Evolutionary conservation across 1,140 invertebrate species (phyloP), one percentile per base, ranked within the genome.

Genomic region (Schlechtendalia chinensis): DNA sequence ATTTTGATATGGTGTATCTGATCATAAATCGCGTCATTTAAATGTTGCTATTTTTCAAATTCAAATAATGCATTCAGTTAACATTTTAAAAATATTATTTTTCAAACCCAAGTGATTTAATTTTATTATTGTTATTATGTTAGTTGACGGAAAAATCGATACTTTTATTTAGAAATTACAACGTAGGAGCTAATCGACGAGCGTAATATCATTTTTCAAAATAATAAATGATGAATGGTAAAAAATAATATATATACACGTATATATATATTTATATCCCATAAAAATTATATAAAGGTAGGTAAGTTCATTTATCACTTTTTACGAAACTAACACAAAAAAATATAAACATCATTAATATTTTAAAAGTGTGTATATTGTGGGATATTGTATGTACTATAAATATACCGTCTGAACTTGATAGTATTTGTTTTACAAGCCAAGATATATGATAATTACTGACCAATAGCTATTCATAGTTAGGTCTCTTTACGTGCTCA

Each of bases 251-350:
- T 65, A 45, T 45, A 45, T 45, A 50, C 5, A 50, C 12, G 12
- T 50, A 50, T 50, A 50, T 50, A 50, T 50, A 50, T 50, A 50
- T 50, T 6, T 50, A 50, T 39, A 39, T 39, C 8, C 32, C 32
- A 39, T 39, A 39, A 39, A 39, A 39, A 39, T n/a, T 50, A 12
- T 50, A 12, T 53, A 72, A 5, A 72, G 17, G 69, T 72, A 72
- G 69, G 24, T 72, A 72, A 54, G 69, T 72, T 72, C 47, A 72
- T 72, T 72, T 72, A 72, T 72, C 69, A 72, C 53, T 71, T 54
- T 72, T 72, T 71, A 29, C 53, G 50, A 72, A 54, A 72, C 47
- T 72, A 72, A 72, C 67, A 29, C 8, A 17, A 72, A 72, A 72
- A 29, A 67, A 50, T 50, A 53, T 53, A 50, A 72, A 72, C 69